Conservation (phyloP, 2,113 vertebrate genomes). For the Carettochelys insculpta region DNA sequence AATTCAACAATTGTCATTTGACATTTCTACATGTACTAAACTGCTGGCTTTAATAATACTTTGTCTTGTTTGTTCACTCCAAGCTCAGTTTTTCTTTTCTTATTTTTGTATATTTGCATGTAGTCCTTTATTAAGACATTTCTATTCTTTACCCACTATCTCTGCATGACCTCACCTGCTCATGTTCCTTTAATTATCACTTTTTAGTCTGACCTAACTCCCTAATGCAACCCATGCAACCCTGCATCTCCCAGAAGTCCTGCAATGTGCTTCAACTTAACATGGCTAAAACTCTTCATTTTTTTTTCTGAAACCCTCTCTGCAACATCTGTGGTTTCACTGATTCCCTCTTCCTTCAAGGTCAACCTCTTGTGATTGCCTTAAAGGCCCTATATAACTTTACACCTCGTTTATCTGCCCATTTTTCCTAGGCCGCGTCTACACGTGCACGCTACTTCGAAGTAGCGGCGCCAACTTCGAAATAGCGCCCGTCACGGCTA, state of each 20-base stretch:
- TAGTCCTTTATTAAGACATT: background rate
- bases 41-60: background rate
- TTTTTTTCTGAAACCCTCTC: background rate
- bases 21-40: background rate
- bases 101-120: background rate
- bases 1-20: background rate
- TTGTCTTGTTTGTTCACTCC: background rate
- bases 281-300: background rate
- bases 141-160: background rate
- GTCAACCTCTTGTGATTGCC: conserved; percentile 19
- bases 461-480: too few species aligned
- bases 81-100: background rate
- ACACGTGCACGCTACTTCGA: too few species aligned
- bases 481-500: too few species aligned
- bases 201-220: conserved; percentile 23
- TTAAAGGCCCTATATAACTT: background rate
- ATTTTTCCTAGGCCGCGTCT: too few species aligned
- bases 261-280: background rate
- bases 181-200: background rate
- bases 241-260: background rate
- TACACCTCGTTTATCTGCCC: background rate
- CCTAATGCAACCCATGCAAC: background rate
- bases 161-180: background rate
- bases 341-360: background rate
- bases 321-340: background rate